Conservation (phyloP, 2,888 invertebrate genomes). For the Schrankia costaestrigalis region DNA sequence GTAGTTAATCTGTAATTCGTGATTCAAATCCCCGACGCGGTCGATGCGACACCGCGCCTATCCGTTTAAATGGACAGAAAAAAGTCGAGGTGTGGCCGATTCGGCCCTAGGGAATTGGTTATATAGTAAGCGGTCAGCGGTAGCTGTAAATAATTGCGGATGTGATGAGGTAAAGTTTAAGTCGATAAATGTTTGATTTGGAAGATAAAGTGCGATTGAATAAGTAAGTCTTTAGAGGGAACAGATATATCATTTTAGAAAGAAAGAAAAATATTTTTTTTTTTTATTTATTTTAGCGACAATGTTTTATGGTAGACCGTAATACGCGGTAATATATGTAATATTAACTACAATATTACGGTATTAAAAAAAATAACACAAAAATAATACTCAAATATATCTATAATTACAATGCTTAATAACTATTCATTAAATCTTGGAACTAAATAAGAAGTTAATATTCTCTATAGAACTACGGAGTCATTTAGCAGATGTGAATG, state of each 20-base stretch:
- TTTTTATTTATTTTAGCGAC: not conserved
- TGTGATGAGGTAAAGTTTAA: slow-evolving; percentile 13
- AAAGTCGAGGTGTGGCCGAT: slow-evolving; percentile 49
- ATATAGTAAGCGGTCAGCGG: slow-evolving; percentile 28
- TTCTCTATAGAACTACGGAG: too few species aligned
- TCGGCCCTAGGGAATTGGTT: slow-evolving; percentile 26
- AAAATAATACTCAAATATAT: not conserved
- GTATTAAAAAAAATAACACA: not conserved
- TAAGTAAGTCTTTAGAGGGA: too few species aligned
- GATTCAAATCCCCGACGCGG: slow-evolving; percentile 48
- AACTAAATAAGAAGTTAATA: too few species aligned
- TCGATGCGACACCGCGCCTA: slow-evolving; percentile 57
- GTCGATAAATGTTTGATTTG: slow-evolving; percentile 1
- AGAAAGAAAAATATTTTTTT: not conserved
- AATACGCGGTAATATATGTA: not conserved
- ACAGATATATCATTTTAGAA: too few species aligned
- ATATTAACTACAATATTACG: too few species aligned
- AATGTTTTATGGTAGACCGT: too few species aligned
- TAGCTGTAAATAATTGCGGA: slow-evolving; percentile 13
- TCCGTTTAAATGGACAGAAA: slow-evolving; percentile 59
- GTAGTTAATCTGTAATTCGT: slow-evolving; percentile 63
- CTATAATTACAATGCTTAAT: not conserved
- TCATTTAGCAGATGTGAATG: too few species aligned
- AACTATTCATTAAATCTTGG: too few species aligned
- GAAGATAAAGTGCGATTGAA: too few species aligned